Percentiles rank a stretch among this genome's conserved stretches.
phyloP scores from a whole-genome alignment of 2,797 vertebrate species.

The Tinamus major region DNA sequence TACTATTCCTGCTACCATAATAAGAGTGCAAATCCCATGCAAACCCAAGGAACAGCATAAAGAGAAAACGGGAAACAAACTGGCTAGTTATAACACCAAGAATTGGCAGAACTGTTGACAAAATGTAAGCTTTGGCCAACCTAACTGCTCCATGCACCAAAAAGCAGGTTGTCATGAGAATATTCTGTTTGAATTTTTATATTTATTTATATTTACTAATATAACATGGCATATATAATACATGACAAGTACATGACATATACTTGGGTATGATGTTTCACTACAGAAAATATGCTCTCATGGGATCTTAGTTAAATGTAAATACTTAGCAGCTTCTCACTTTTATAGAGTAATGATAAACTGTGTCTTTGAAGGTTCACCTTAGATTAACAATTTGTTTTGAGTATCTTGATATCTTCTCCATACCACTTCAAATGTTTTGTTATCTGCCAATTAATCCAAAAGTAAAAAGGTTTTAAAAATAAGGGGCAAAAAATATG shows the following conservation, averaged over 20 bases:
- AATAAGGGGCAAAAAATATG: background rate
- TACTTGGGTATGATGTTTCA: constrained; percentile 7
- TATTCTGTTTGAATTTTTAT: background rate
- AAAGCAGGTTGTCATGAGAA: background rate
- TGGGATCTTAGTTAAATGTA: constrained; percentile 11
- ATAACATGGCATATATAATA: background rate
- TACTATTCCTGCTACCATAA: background rate
- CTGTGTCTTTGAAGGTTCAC: constrained; percentile 14
- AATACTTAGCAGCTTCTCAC: background rate
- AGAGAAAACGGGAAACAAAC: background rate
- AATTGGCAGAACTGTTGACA: background rate
- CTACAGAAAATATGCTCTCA: background rate
- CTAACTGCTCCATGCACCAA: background rate
- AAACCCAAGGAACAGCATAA: background rate
- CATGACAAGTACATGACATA: background rate
- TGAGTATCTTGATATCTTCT: background rate
- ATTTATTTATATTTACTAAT: background rate
- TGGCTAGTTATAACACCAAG: background rate
- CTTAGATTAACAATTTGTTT: constrained; percentile 14
- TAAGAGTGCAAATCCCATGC: background rate
- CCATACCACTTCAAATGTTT: background rate
- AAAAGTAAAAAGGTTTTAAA: background rate
- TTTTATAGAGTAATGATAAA: background rate
- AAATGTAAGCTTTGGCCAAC: background rate
- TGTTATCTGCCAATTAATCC: background rate